phyloP scores from a whole-genome alignment of 2,888 invertebrate genomes.

The Drosophila kanekoi region DNA sequence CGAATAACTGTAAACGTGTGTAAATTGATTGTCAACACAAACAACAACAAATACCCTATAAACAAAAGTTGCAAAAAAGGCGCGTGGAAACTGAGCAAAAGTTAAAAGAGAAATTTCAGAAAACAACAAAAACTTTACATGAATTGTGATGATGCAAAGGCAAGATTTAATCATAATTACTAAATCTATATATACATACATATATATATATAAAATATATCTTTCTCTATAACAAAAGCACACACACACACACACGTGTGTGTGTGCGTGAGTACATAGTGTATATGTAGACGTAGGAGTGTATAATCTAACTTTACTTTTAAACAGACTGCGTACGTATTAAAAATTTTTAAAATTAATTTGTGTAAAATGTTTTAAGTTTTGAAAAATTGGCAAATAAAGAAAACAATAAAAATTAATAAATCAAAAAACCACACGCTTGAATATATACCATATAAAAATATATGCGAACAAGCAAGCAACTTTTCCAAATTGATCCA shows the following conservation, averaged over 20 bases:
- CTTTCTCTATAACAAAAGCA: slow-evolving; percentile 43
- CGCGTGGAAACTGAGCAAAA: slow-evolving; percentile 59
- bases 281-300: slow-evolving; percentile 74
- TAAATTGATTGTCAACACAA: slow-evolving; percentile 57
- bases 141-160: slow-evolving; percentile 80
- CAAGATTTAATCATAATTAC: slow-evolving; percentile 79
- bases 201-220: slow-evolving; percentile 59
- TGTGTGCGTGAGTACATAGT: slow-evolving; percentile 65
- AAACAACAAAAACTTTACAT: slow-evolving; percentile 69
- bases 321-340: slow-evolving; percentile 80
- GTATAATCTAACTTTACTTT: slow-evolving; percentile 79
- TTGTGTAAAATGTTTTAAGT: slow-evolving; percentile 80
- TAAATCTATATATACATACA: slow-evolving; percentile 67
- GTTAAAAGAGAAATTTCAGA: slow-evolving; percentile 48
- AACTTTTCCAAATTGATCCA: slow-evolving; percentile 62
- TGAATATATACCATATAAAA: slow-evolving; percentile 51
- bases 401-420: slow-evolving; percentile 79
- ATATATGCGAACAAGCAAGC: too few species aligned
- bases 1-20: slow-evolving; percentile 63
- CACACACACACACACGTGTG: slow-evolving; percentile 41
- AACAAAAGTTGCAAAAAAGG: slow-evolving; percentile 46
- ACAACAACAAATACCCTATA: slow-evolving; percentile 20
- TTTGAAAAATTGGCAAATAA: slow-evolving; percentile 79
- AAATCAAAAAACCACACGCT: slow-evolving; percentile 63
- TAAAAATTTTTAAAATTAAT: slow-evolving; percentile 78